Evolutionary conservation across 1,140 invertebrate species (phyloP).

Genomic region (Telenomus remus): DNA sequence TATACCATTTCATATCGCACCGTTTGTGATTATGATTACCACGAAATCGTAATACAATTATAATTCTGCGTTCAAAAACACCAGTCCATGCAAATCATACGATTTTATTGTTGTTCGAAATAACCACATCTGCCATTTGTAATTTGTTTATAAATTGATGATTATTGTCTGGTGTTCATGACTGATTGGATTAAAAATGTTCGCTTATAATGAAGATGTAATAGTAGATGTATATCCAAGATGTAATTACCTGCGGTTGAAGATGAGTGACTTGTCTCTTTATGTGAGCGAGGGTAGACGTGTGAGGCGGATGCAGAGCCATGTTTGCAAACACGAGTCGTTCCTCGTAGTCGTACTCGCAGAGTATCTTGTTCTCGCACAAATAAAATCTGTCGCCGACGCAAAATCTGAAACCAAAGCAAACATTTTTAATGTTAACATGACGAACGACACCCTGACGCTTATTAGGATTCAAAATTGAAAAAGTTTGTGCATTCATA

Average conservation of each 20-base stretch:
- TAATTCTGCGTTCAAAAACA: slow-evolving; percentile 3
- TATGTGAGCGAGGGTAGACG: slow-evolving; percentile 86
- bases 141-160: too few species aligned
- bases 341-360: slow-evolving; percentile 96
- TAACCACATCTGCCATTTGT: too few species aligned
- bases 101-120: too few species aligned
- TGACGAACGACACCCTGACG: too few species aligned
- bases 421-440: neutral
- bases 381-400: slow-evolving; percentile 94
- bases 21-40: slow-evolving; percentile 29
- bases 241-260: slow-evolving; percentile 77
- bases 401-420: slow-evolving; percentile 86
- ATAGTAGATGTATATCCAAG: too few species aligned
- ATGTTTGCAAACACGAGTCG: slow-evolving; percentile 91
- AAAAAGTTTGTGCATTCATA: slow-evolving; percentile 16
- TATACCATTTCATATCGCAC: neutral
- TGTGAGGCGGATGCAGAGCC: slow-evolving; percentile 86
- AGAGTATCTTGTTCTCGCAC: slow-evolving; percentile 95
- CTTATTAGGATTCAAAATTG: too few species aligned
- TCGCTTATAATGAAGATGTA: too few species aligned
- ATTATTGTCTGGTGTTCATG: too few species aligned
- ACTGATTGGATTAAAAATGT: too few species aligned
- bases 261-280: slow-evolving; percentile 88
- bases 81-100: neutral
- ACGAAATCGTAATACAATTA: slow-evolving; percentile 10